Evolutionary conservation across 2,113 vertebrate species (phyloP), one percentile per base, ranked within the genome.

Genomic region (Tupaia tana): DNA sequence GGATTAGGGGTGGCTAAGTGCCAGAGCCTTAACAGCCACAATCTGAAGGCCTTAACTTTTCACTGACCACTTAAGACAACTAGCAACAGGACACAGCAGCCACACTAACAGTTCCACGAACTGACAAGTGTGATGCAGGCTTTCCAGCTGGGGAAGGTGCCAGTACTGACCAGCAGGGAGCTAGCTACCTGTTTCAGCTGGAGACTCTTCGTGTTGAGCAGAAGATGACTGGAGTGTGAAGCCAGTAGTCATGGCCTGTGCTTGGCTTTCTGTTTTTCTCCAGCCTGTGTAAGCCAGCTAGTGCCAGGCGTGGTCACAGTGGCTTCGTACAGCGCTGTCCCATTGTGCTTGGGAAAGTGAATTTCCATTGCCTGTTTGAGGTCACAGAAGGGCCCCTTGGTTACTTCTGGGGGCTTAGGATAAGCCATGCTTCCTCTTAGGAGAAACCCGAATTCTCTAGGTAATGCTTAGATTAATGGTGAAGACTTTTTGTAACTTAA

Each of bases 191-290:
- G 73, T 83, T 66, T 22, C 59, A 78, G 64, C 52, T 58, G 52
- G 70, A 78, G 92, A 54, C 5, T 9, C 56, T 52, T 66, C 9
- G 12, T 2, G 8, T 16, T 71, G 83, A 61, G 58, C 20, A 69
- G 61, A 31, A 73, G 70, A 43, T 0, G 19, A 22, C 6, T 43
- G 15, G 34, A 25, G 6, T 22, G 43, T 43, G 14, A 24, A 16
- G 34, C 1, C 9, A 18, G n/a, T 0, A 4, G n/a, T 4, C 8
- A 6, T 0, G 29, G 25, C 3, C 0, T 4, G 25, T n/a, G 59
- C 4, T 0, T 43, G 43, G 18, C n/a, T 1, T 58, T 59, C 66
- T 31, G 18, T 10, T 19, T 79, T 14, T 89, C 19, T 12, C 20
- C 9, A 19, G 2, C 0, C 22, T 29, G 59, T 3, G 18, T 59